A percentile compares a stretch with the other conserved stretches of the same genome.
These are phyloP conservation scores for Synergus laeviventris DNA, from an alignment of 2,888 invertebrate genomes.

Conservation along the genomic window DNA sequence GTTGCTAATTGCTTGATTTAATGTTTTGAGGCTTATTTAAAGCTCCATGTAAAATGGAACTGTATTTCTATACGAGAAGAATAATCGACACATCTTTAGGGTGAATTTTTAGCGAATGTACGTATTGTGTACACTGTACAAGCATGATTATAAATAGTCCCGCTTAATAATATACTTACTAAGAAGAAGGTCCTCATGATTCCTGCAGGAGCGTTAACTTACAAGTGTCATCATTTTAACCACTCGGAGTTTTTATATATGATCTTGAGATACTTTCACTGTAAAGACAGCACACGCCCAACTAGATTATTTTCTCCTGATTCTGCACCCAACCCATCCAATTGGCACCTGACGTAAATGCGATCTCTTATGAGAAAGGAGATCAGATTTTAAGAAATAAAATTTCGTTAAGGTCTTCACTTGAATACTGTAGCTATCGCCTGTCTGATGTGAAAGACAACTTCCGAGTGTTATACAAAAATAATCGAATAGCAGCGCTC, in stretches of 20 bases:
- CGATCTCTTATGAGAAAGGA: neutral
- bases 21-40: too few species aligned
- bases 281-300: conserved; percentile 57
- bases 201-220: conserved; percentile 55
- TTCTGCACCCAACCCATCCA: conserved; percentile 58
- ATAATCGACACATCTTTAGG: neutral
- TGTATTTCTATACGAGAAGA: neutral
- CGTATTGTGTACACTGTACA: too few species aligned
- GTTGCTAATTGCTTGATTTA: too few species aligned
- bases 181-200: conserved; percentile 62
- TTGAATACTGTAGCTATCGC: neutral
- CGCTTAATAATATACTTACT: conserved; percentile 61
- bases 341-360: conserved; percentile 61
- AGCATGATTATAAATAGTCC: neutral
- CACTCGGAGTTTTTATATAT: conserved; percentile 64
- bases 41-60: too few species aligned
- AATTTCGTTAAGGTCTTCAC: neutral
- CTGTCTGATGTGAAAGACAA: neutral
- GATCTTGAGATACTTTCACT: conserved; percentile 67
- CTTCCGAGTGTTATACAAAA: neutral
- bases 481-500: neutral
- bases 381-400: conserved; percentile 1
- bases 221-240: conserved; percentile 61
- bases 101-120: neutral
- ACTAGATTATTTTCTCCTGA: conserved; percentile 48